Conservation (phyloP, 2,888 invertebrate genomes). For the Amblyteles armatorius region DNA sequence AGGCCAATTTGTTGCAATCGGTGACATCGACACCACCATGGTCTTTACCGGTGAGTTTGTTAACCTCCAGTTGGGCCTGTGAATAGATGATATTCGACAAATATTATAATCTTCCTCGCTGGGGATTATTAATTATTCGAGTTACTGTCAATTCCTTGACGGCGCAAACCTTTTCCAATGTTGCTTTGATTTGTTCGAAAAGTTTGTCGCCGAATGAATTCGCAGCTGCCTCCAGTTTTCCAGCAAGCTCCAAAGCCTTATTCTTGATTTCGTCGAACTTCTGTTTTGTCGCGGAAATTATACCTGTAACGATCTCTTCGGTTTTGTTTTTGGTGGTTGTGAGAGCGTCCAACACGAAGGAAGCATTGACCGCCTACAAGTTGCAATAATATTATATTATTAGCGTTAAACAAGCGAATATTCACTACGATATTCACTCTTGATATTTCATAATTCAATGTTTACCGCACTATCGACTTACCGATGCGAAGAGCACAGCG, state of each 20-base stretch:
- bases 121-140: not conserved
- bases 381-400: not conserved
- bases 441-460: not conserved
- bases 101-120: not conserved
- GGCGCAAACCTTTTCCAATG: constrained; percentile 34
- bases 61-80: constrained; percentile 23
- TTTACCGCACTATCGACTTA: constrained; percentile 13
- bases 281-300: not conserved
- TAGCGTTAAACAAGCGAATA: not conserved
- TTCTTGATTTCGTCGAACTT: not conserved
- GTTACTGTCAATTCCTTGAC: not conserved
- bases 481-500: constrained; percentile 46
- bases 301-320: not conserved
- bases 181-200: not conserved
- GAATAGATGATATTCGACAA: not conserved
- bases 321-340: constrained; percentile 1
- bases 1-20: constrained; percentile 40
- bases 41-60: not conserved
- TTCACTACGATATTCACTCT: not conserved
- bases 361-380: constrained; percentile 33
- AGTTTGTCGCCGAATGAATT: not conserved
- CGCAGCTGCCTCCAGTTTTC: constrained; percentile 1
- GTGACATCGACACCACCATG: constrained; percentile 31
- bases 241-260: not conserved
- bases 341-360: not conserved